Conservation (phyloP, 2,888 invertebrate species). For the Trypoxylon attenuatum region DNA sequence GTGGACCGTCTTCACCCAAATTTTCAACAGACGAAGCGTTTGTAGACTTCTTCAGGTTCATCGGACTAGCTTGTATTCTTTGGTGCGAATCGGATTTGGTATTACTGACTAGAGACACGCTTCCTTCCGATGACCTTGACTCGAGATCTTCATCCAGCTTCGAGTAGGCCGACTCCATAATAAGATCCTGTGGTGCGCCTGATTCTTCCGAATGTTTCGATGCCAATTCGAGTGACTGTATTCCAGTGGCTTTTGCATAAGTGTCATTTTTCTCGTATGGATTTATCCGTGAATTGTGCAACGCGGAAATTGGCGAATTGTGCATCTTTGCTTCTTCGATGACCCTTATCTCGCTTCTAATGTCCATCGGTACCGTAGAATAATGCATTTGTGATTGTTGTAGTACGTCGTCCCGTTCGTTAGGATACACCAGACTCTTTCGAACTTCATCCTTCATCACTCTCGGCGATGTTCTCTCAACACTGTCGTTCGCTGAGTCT, state of each 20-base stretch:
- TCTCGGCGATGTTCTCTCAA: conserved; percentile 54
- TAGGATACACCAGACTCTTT: conserved; percentile 63
- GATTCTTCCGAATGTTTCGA: conserved; percentile 47
- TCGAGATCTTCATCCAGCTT: conserved; percentile 75
- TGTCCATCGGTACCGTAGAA: conserved; percentile 39
- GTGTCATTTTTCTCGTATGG: conserved; percentile 46
- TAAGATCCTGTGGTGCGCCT: conserved; percentile 47
- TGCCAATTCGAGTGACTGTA: conserved; percentile 53
- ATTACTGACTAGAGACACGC: conserved; percentile 71
- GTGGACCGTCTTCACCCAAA: conserved; percentile 75
- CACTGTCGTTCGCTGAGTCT: conserved; percentile 84
- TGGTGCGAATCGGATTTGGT: conserved; percentile 66
- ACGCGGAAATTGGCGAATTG: conserved; percentile 16
- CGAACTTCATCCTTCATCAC: conserved; percentile 64
- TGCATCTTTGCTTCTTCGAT: conserved; percentile 55
- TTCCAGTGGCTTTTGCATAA: conserved; percentile 43
- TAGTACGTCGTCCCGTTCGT: conserved; percentile 47
- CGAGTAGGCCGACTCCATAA: conserved; percentile 48
- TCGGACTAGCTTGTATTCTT: conserved; percentile 69
- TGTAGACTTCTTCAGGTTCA: conserved; percentile 60
- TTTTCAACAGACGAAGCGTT: conserved; percentile 23
- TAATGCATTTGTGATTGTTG: conserved; percentile 49
- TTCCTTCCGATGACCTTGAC: conserved; percentile 66
- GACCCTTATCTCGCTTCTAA: conserved; percentile 46
- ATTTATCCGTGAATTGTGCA: neutral